Evolutionary conservation across 2,888 invertebrate species (phyloP).

Genomic region (Zaprionus bogoriensis): DNA sequence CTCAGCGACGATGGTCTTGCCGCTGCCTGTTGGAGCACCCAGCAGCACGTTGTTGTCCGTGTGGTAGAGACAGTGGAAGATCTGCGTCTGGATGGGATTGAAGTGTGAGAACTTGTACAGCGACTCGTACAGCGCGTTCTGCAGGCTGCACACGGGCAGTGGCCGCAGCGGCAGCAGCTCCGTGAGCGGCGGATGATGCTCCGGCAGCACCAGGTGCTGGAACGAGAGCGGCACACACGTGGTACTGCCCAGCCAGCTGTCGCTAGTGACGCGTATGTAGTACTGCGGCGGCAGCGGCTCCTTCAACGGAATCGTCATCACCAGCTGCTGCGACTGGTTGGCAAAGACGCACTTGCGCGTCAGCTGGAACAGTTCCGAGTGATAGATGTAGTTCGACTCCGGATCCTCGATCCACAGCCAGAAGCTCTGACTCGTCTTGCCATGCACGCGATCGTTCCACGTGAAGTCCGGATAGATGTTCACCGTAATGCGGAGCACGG

Average conservation of each 20-base stretch:
- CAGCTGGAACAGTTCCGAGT: conserved; percentile 93
- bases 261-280: conserved; percentile 92
- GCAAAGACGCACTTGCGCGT: conserved; percentile 86
- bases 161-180: conserved; percentile 96
- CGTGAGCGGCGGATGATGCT: conserved; percentile 95
- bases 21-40: conserved; percentile 93
- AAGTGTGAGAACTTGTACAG: conserved; percentile 97
- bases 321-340: conserved; percentile 90
- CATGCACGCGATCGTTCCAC: conserved; percentile 96
- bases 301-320: conserved; percentile 97
- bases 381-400: conserved; percentile 96
- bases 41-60: conserved; percentile 96
- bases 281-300: conserved; percentile 97
- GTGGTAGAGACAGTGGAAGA: conserved; percentile 97
- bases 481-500: conserved; percentile 92
- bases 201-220: conserved; percentile 94
- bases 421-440: conserved; percentile 93
- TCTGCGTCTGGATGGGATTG: conserved; percentile 99
- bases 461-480: conserved; percentile 89
- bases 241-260: conserved; percentile 87
- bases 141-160: conserved; percentile 91
- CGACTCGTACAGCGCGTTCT: conserved; percentile 89
- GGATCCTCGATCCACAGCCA: conserved; percentile 99
- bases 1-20: conserved; percentile 99
- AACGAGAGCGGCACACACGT: conserved; percentile 87